phyloP scores from a whole-genome alignment of 1,140 invertebrate genomes.

The Drosophila ambigua region DNA sequence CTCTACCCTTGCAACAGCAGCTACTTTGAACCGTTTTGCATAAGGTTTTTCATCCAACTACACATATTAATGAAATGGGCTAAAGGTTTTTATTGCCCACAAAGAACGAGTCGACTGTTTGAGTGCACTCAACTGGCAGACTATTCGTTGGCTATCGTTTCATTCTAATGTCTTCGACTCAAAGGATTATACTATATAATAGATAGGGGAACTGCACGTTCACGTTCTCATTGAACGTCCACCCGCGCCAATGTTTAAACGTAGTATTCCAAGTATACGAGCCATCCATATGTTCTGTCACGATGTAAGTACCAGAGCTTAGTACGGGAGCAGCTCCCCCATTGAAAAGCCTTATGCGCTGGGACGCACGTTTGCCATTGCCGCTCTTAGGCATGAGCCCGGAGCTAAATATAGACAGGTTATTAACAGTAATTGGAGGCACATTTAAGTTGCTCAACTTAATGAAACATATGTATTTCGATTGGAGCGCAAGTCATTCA shows the following conservation, averaged over 20 bases:
- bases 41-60: constrained; percentile 32
- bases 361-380: constrained; percentile 31
- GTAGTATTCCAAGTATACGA: not conserved
- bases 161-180: constrained; percentile 50
- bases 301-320: constrained; percentile 4
- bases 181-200: constrained; percentile 62
- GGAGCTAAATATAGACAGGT: constrained; percentile 34
- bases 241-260: not conserved
- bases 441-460: constrained; percentile 45
- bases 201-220: constrained; percentile 31
- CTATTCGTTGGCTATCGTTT: constrained; percentile 47
- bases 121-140: constrained; percentile 25
- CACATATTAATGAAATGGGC: not conserved
- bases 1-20: too few relatives aligned
- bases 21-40: constrained; percentile 10
- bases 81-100: constrained; percentile 34
- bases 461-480: constrained; percentile 40
- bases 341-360: constrained; percentile 23
- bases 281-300: constrained; percentile 15
- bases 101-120: constrained; percentile 1
- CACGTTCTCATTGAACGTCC: constrained; percentile 32
- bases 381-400: constrained; percentile 3
- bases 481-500: constrained; percentile 27
- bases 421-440: constrained; percentile 55
- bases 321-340: not conserved